A percentile compares a stretch with the other conserved stretches of the same genome.
Conservation (phyloP, 37 sponge, comb jelly and placozoan genomes). For the Bolinopsis microptera region DNA sequence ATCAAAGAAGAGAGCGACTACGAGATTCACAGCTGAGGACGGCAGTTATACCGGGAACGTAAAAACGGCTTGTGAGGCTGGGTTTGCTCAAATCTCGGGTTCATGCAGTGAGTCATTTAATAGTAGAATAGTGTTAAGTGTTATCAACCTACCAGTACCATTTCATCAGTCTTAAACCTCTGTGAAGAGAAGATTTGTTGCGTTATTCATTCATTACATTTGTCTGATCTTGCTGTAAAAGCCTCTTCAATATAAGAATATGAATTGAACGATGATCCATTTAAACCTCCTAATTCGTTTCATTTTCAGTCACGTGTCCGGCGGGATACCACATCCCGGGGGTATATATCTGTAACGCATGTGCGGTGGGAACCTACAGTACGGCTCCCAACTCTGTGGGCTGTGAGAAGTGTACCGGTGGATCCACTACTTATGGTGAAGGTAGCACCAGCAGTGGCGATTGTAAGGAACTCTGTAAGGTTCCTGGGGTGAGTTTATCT, state of each 20-base stretch:
- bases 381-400: not conserved
- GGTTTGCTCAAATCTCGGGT: not conserved
- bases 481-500: not conserved
- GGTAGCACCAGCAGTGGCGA: not conserved
- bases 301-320: not conserved
- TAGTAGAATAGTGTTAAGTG: no score
- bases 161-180: no score
- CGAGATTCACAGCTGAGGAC: not conserved
- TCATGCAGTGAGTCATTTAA: not conserved
- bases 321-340: not conserved
- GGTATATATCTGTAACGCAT: not conserved
- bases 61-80: not conserved
- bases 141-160: no score
- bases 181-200: no score
- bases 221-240: no score
- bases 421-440: not conserved
- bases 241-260: no score
- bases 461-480: not conserved
- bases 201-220: no score
- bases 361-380: not conserved
- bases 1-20: not conserved
- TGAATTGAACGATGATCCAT: no score
- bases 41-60: not conserved
- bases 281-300: no score
- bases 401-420: not conserved